Base-by-base conservation (phyloP, 1,140 invertebrate genomes). In the Aricia agestis region DNA sequence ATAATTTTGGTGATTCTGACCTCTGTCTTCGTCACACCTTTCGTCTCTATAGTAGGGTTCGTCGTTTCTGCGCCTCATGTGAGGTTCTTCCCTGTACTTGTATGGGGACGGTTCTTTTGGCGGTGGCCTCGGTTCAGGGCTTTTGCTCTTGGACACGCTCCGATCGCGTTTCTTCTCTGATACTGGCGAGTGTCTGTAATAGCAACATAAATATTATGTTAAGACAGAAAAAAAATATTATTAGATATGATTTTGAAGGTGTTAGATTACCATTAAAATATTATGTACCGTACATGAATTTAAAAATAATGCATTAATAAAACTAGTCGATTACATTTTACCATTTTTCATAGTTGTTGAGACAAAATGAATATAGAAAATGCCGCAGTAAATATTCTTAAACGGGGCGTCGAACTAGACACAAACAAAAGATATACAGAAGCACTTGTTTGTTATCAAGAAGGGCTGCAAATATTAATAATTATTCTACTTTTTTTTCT, bases 391-490 rank as follows among this genome's bases (percentile, higher is more conserved):
- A 89, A 87, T 73, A 93, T 97, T 68, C 79, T 97, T 25, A 94
- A 93, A 75, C 87, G 95, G 78, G 96, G 95, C 15, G 95, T 97
- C 0, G 94, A 95, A 68, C 92, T 96, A 70, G 97, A 97, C 82
- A 93, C 86, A 15, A 92, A 93, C 61, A 93, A 95, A 82, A 89
- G 95, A 67, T 96, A 94, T 80, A 96, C 95, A 10, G 94, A 96
- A 90, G 94, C 96, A 1, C 82, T 96, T 7, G 92, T 95, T 36
- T 94, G 95, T 78, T 96, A 96, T 82, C 94, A 95, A 92, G 96
- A 97, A 93, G 96, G 96, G 42, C 89, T 97, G 13, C 93, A 96
- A 80, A 92, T 97, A 72, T 89, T 97, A 58, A 82, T 97, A n/a
- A n/a, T n/a, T n/a, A n/a, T n/a, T n/a, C n/a, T n/a, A n/a, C n/a